Evolutionary conservation across 2,113 vertebrate species (phyloP), one percentile per base, ranked within the genome.

Genomic region (Phyllostomus discolor): DNA sequence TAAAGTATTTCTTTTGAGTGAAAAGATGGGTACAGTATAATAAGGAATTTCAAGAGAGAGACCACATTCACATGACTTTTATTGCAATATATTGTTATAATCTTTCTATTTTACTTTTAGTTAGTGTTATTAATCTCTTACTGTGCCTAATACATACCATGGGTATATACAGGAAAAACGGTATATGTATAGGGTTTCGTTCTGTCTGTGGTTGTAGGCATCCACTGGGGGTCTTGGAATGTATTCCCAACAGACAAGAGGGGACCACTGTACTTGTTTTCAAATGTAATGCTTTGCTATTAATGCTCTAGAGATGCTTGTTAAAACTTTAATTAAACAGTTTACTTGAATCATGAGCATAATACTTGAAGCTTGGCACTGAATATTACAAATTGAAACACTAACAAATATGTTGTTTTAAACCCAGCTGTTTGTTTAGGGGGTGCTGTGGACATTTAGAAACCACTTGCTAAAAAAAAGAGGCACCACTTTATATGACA

Each of bases 261-360:
- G 17, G 10, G 28, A 33, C 17, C 10, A 64, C 57, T 64, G 17
- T 22, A n/a, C 52, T 52, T 57, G 52, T 24, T 76, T 78, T 96
- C 41, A 33, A 76, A 80, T 86, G 41, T 20, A 95, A 41, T 59
- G 24, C 22, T 73, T 95, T 88, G 33, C 43, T 85, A 20, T 88
- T 88, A 54, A 90, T 90, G 9, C 70, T 90, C 73, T 87, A 16
- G 35, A 86, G 41, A 50, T 67, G 15, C 76, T 75, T 62, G 1
- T 33, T 92, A 76, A 85, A 64, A 41, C 31, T 95, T 88, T 86
- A 94, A 88, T 91, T 92, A 90, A 96, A 59, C 6, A 69, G 16
- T 67, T 94, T 82, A 43, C 48, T 92, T 85, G 64, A 95, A 92
- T 70, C 5, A 67, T 10, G 22, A 91, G 26, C 52, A 66, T 70